These are phyloP conservation scores for Boloria euphrosyne DNA, from an alignment of 2,888 invertebrate genomes.

Conservation along the genomic window DNA sequence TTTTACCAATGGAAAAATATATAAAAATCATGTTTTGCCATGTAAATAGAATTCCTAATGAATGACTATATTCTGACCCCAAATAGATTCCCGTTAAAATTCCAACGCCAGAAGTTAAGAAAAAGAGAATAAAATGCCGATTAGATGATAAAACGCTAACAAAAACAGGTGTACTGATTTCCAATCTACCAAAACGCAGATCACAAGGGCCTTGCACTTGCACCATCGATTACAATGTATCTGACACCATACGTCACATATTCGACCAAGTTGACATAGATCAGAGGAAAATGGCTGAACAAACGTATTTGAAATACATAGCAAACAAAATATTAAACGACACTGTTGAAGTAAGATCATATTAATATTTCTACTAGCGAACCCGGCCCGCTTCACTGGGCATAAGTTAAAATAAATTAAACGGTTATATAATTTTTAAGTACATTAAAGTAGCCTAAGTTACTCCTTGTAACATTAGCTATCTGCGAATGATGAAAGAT, in stretches of 20 bases:
- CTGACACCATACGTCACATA: slow-evolving; percentile 72
- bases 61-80: no score
- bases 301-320: slow-evolving; percentile 67
- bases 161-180: slow-evolving; percentile 67
- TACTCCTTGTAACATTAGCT: no score
- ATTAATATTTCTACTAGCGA: no score
- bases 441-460: no score
- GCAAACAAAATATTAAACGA: slow-evolving; percentile 65
- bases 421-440: no score
- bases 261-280: slow-evolving; percentile 73
- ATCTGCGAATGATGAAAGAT: no score
- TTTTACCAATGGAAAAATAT: neutral
- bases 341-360: slow-evolving; percentile 59
- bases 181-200: slow-evolving; percentile 62
- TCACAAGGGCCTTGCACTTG: slow-evolving; percentile 69
- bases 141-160: slow-evolving; percentile 56
- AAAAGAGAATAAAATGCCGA: slow-evolving; percentile 47
- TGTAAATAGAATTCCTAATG: no score
- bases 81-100: slow-evolving; percentile 60
- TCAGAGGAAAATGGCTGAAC: slow-evolving; percentile 67
- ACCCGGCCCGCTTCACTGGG: no score
- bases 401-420: no score
- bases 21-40: neutral
- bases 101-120: slow-evolving; percentile 50
- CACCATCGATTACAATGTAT: slow-evolving; percentile 64